A percentile compares a stretch with the other conserved stretches of the same genome.
phyloP scores from a whole-genome alignment of 2,113 vertebrate species.

The Colinus virginianus region DNA sequence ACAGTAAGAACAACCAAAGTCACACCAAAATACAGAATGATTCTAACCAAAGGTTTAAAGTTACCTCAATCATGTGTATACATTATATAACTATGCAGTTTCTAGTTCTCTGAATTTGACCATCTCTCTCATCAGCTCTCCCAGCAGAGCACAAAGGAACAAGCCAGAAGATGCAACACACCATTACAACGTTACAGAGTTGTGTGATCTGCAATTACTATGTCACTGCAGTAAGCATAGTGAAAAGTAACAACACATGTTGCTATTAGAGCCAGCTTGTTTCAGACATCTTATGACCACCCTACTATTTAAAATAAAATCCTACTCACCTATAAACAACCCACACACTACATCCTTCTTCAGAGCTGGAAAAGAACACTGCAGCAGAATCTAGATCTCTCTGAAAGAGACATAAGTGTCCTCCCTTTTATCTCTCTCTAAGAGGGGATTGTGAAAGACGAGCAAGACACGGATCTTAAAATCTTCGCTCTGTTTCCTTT shows the following conservation, averaged over 20 bases:
- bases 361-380: not conserved
- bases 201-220: slow-evolving; percentile 4
- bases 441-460: not conserved
- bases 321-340: not conserved
- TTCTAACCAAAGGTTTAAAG: not conserved
- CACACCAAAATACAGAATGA: not conserved
- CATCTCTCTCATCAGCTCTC: not conserved
- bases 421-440: not conserved
- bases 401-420: not conserved
- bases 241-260: not conserved
- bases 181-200: not conserved
- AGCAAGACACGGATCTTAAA: not conserved
- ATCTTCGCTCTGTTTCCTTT: not conserved
- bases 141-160: not conserved
- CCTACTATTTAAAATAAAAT: not conserved
- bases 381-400: not conserved
- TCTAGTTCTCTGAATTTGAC: not conserved
- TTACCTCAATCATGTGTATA: not conserved
- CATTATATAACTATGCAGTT: not conserved
- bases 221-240: not conserved
- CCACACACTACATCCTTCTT: not conserved
- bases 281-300: not conserved
- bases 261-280: not conserved
- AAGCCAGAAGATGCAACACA: not conserved
- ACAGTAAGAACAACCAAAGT: not conserved